Base-by-base conservation (phyloP, 2,797 vertebrate species). In the Xyrichtys novacula region DNA sequence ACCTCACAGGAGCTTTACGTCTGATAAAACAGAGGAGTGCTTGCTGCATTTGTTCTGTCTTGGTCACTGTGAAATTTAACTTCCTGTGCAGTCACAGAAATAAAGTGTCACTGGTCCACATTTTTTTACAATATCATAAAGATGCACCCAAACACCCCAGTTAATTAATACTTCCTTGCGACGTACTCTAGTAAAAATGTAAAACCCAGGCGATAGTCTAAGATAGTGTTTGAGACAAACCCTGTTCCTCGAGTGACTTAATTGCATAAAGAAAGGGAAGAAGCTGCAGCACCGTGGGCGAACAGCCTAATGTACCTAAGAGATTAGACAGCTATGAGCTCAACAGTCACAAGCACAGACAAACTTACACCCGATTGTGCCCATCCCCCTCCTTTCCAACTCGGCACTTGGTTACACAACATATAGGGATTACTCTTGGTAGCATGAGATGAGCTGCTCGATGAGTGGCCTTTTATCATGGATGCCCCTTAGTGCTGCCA, bases 391-490 rank as follows among this genome's bases (percentile, higher is more conserved):
- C 67, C 74, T 72, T 66, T 83, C 89, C 92, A 91, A 77, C 87
- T 92, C 88, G 85, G 89, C 90, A 89, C 92, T 88, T 77, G 76
- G 93, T 96, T 96, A 96, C 92, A 95, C 95, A 96, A 95, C 92
- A 90, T 94, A 93, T 90, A 87, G 85, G 93, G 95, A 93, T 93
- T 93, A 93, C 79, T 74, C 91, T 75, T 20, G 73, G 84, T 86
- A 89, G 87, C 90, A 86, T 80, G 77, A 86, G 85, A 89, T 84
- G 83, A 88, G 86, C 87, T 74, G 83, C 87, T 88, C 72, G 60
- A 85, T 89, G 88, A 91, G 86, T 90, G 89, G 89, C 89, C 85
- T 91, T 90, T 91, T 91, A 86, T 87, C 81, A 65, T 55, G 63
- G 76, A 82, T 77, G 81, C 64, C 80, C 80, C 75, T 85, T 52